These are phyloP conservation scores for Neodiprion virginianus DNA, from an alignment of 1,140 invertebrate genomes.

Conservation along the genomic window DNA sequence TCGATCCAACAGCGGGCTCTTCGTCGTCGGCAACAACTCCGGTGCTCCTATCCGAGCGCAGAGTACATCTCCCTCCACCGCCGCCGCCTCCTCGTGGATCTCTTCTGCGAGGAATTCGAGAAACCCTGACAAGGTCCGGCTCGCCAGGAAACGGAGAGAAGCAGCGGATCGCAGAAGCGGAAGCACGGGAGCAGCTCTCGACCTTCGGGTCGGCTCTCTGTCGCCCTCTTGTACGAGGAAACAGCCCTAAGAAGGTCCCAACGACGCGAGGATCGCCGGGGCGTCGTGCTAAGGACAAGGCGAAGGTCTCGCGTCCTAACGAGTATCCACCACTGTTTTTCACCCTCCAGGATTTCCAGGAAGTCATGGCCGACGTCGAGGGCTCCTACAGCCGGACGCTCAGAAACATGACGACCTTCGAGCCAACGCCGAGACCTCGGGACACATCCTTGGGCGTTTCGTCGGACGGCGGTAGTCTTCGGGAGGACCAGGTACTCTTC, in stretches of 20 bases:
- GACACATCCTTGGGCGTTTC: slow-evolving; percentile 13
- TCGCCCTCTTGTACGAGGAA: not conserved
- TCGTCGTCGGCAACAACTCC: slow-evolving; percentile 12
- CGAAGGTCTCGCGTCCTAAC: slow-evolving; percentile 22
- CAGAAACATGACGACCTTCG: not conserved
- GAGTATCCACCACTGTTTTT: slow-evolving; percentile 48
- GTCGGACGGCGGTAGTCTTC: slow-evolving; percentile 23
- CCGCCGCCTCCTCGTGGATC: slow-evolving; percentile 32
- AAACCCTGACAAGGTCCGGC: not conserved
- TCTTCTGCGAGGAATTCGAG: not conserved
- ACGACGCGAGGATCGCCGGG: not conserved
- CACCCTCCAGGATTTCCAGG: slow-evolving; percentile 51
- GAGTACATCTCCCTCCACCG: slow-evolving; percentile 36
- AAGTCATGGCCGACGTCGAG: slow-evolving; percentile 40
- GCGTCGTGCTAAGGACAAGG: not conserved
- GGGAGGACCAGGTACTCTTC: slow-evolving; percentile 44
- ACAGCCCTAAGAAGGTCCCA: not conserved
- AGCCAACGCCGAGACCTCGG: not conserved
- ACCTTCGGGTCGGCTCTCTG: not conserved
- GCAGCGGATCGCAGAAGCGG: not conserved
- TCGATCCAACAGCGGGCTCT: not conserved
- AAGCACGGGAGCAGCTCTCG: slow-evolving; percentile 1
- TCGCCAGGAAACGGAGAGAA: slow-evolving; percentile 1
- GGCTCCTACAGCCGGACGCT: slow-evolving; percentile 16
- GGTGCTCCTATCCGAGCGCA: slow-evolving; percentile 24